Evolutionary conservation across 2,797 vertebrate species (phyloP), one percentile per base, ranked within the genome.

Genomic region (Glossophaga mutica): DNA sequence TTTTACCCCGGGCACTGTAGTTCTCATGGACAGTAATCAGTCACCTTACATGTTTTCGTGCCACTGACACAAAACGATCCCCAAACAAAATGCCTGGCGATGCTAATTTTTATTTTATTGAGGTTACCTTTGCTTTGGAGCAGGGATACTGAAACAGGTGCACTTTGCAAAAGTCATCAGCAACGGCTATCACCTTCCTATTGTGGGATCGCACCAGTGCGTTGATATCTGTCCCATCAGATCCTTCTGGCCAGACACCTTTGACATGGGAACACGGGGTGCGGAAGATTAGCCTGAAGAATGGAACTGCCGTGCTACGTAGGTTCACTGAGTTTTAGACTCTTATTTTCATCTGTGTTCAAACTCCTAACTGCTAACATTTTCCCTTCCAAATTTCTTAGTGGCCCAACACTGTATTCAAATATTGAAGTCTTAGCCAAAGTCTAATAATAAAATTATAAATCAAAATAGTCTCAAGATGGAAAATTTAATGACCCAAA

Each of bases 241-340:
- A 99, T 29, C 99, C 99, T 98, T 99, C 99, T 0, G 99, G 99
- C 99, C 99, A 99, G 94, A 99, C 99, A 81, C 99, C 99, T 99
- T 97, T 21, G 42, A 97, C 11, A 96, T 0, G 92, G 26, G 6
- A 90, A 70, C 39, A 94, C 2, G 26, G 21, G 21, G 42, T 48
- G 73, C 44, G 48, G 24, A 83, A 91, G 82, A 55, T 89, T 22
- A 96, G 87, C 37, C 55, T 71, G 37, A 95, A 65, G 68, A 73
- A 50, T 34, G 6, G 11, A 76, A 65, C 42, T 92, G 71, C 11
- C 21, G 52, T 9, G 59, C 74, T 70, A 85, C 11, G 16, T 14
- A 7, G 24, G 70, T 44, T 90, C 50, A 44, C 32, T 88, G 70
- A 48, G 48, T 81, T 95, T 90, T 77, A 92, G 62, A 87, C 57